Evolutionary conservation across 2,113 vertebrate species (phyloP), one percentile per base, ranked within the genome.

Genomic region (Bombycilla garrulus): DNA sequence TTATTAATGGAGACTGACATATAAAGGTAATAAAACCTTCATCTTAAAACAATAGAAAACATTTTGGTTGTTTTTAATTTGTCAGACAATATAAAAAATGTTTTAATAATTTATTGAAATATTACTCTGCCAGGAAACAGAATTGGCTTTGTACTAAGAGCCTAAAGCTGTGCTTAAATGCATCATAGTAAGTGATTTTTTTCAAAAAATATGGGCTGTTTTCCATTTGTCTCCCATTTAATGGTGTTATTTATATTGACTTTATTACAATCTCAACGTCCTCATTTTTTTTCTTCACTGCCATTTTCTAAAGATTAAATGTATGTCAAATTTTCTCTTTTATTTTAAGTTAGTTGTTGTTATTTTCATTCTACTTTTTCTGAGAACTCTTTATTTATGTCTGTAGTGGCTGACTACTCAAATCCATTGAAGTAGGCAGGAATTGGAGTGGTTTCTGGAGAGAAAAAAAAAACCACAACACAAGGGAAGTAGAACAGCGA

Each of bases 401-500:
- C 38, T 76, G 36, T 62, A 60, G 56, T 25, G 12, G 2, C 33
- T 86, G 53, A 54, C 31, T 67, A 12, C 18, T 90, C 8, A 51
- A 60, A 3, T 42, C 28, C 4, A 18, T 8, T 67, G 23, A 82
- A 60, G 21, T 15, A 76, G 25, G 12, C 29, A 91, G 60, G 54
- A 91, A 54, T 22, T 62, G 54, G 28, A 73, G 31, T 2, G 1
- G 17, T 79, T 87, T 81, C 15, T 89, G 47, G 15, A 61, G 35
- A n/a, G 56, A 86, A 79, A 44, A 2, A 2, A 33, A 60, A 50
- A 57, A 67, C 50, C 23, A 8, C 19, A 28, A 35, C 11, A 15
- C 33, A 33, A 61, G 12, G 6, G n/a, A 74, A 45, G 20, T 61
- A 31, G 19, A 76, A 35, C 2, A 74, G 15, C 0, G 0, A 47